Evolutionary conservation across 1,140 invertebrate species (phyloP).

Genomic region (Cyrtorhinus lividipennis): DNA sequence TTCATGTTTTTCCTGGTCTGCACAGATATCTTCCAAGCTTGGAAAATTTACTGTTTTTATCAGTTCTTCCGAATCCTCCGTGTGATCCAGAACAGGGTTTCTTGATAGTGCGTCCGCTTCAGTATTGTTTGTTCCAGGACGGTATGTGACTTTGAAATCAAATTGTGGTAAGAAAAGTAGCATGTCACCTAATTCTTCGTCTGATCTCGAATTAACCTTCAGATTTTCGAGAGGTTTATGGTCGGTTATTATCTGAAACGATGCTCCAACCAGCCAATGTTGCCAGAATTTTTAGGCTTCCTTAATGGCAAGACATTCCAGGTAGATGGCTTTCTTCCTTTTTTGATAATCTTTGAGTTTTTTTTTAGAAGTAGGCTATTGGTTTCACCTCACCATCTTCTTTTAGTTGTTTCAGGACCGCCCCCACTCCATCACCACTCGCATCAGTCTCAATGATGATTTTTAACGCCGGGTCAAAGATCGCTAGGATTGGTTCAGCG

Average conservation of each 20-base stretch:
- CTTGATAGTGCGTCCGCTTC: too few relatives aligned
- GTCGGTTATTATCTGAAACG: too few relatives aligned
- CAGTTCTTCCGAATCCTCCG: too few relatives aligned
- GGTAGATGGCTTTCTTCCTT: conserved; percentile 27
- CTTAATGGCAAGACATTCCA: too few relatives aligned
- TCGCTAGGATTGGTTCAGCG: conserved; percentile 28
- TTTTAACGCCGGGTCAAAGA: conserved; percentile 27
- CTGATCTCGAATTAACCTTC: conserved; percentile 20
- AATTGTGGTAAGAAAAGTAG: conserved; percentile 19
- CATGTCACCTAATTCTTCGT: conserved; percentile 19
- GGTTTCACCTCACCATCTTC: conserved; percentile 25
- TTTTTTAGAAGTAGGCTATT: conserved; percentile 17
- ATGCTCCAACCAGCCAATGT: too few relatives aligned
- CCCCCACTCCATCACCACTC: too few relatives aligned
- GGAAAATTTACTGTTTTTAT: too few relatives aligned
- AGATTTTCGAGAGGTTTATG: conserved; percentile 23
- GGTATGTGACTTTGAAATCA: conserved; percentile 18
- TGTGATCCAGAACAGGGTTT: too few relatives aligned
- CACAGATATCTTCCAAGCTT: conserved; percentile 12
- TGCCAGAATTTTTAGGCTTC: conserved; percentile 24
- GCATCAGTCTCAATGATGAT: conserved; percentile 29
- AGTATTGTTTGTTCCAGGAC: too few relatives aligned
- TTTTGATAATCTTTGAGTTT: conserved; percentile 8
- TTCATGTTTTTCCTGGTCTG: conserved; percentile 7
- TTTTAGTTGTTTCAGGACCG: too few relatives aligned